phyloP scores from a whole-genome alignment of 2,888 invertebrate species.

The Aphodius granarius region DNA sequence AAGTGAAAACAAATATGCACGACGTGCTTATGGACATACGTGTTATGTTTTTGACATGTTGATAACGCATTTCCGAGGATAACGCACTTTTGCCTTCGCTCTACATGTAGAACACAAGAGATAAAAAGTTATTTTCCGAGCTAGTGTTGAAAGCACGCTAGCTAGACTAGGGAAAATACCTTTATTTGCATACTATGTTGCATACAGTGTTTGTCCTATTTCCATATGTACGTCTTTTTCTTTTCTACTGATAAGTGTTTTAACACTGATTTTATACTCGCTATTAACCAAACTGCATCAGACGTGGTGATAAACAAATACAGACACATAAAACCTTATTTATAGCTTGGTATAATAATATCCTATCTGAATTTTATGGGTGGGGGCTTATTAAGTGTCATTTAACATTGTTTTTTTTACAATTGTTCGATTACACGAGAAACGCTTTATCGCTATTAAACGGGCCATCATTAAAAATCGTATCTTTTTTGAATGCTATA shows the following conservation, averaged over 20 bases:
- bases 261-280: not conserved
- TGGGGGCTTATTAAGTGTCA: not conserved
- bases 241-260: too few species aligned
- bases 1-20: not conserved
- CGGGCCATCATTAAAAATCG: not conserved
- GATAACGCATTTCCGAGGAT: not conserved
- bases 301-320: not conserved
- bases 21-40: not conserved
- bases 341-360: not conserved
- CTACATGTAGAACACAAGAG: not conserved
- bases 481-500: not conserved
- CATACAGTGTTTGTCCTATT: not conserved
- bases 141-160: not conserved
- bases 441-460: not conserved
- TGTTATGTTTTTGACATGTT: not conserved
- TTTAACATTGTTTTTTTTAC: not conserved
- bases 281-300: not conserved
- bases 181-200: not conserved
- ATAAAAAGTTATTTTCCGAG: not conserved
- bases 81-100: not conserved
- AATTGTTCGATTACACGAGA: not conserved
- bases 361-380: not conserved
- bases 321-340: not conserved
- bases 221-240: not conserved
- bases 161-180: not conserved